Base-by-base conservation (phyloP, 2,888 invertebrate species). In the Flabesymbios commensalis region DNA sequence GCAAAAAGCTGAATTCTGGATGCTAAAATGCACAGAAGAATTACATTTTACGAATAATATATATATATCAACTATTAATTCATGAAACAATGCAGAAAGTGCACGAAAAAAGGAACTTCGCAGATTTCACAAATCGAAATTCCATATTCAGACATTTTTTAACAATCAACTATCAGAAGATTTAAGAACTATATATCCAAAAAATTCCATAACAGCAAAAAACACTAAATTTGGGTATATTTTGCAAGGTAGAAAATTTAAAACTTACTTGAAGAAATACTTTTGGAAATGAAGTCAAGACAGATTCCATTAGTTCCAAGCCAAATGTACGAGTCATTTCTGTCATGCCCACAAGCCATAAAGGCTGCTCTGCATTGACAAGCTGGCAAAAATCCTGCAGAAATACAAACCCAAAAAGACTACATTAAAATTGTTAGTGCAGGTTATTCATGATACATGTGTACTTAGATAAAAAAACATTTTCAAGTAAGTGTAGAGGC, bases 301-400 rank as follows among this genome's bases (percentile, higher is more conserved):
- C 91, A 0, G 94, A 93, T 81, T 99, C 98, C 49, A 99, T 83
- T 26, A 99, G 85, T 81, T 99, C 98, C 71, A 99, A 84, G 0
- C 97, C 97, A 84, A 99, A 95, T 0, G 97, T 95, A 74, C 96
- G 88, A 2, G 96, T 96, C 89, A 99, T 96, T 83, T 97, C 97
- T 2, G 93, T 92, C 85, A 98, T 92, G 4, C 96, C 97, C 47
- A 91, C 88, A 59, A 99, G 85, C 97, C 97, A 99, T 74, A 90
- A 90, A 0, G 98, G 94, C 75, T 94, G 91, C 82, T 99, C 98
- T 0, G 94, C 95, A 84, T 98, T 97, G 5, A 98, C 92, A 54
- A 99, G 84, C 79, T 95, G 94, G 39, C 98, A 95, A 73, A 99
- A 88, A 84, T 99, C 98, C 91, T 93, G 79, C 7, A 76, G 7